Percentiles rank a stretch among this genome's conserved stretches.
phyloP scores from a whole-genome alignment of 2,797 vertebrate species.

The Sebastes minor region DNA sequence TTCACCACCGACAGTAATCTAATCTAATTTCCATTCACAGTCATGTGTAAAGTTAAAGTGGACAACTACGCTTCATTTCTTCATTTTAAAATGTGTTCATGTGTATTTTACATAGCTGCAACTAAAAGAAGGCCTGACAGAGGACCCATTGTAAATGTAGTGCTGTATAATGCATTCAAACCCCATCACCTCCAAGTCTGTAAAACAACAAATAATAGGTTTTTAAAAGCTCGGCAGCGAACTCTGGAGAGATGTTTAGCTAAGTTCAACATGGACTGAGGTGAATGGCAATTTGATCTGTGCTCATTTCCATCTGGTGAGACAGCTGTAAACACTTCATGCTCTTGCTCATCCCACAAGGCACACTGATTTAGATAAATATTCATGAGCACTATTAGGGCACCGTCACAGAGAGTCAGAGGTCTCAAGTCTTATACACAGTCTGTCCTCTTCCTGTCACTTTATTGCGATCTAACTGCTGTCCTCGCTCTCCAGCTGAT shows the following conservation, averaged over 20 bases:
- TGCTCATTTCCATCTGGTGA: constrained; percentile 32
- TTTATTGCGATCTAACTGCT: constrained; percentile 61
- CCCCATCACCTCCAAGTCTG: constrained; percentile 12
- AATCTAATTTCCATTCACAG: not conserved
- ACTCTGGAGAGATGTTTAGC: constrained; percentile 40
- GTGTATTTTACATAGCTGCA: constrained; percentile 10
- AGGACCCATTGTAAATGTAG: not conserved
- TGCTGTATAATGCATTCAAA: constrained; percentile 21
- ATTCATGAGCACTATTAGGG: not conserved
- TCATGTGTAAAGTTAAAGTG: not conserved
- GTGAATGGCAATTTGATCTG: constrained; percentile 46
- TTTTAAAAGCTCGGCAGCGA: not conserved
- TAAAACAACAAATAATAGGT: not conserved
- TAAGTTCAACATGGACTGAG: constrained; percentile 36
- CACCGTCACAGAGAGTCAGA: constrained; percentile 1
- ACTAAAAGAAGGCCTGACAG: not conserved
- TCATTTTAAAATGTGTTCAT: not conserved
- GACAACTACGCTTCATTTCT: not conserved
- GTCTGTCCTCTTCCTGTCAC: not conserved
- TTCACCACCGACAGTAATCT: not conserved
- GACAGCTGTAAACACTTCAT: constrained; percentile 67
- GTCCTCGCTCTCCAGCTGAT: constrained; percentile 67
- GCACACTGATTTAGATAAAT: constrained; percentile 15
- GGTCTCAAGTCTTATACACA: constrained; percentile 26
- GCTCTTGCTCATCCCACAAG: constrained; percentile 28